Conservation (phyloP, 2,888 invertebrate species). For the Meliscaeva auricollis region DNA sequence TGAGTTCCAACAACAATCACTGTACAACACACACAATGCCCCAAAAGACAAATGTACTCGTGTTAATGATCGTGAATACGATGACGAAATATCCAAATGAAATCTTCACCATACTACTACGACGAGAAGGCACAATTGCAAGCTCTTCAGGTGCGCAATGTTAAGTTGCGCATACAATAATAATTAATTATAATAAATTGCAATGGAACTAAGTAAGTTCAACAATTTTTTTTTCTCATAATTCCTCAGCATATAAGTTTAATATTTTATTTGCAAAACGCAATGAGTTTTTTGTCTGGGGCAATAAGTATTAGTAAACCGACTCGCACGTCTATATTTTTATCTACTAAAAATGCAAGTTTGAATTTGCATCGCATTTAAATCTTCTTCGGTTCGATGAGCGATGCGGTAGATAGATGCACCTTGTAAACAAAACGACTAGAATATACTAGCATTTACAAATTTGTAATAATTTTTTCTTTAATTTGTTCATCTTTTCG, state of each 20-base stretch:
- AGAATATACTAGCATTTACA: slow-evolving; percentile 17
- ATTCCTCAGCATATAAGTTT: slow-evolving; percentile 14
- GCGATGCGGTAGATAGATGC: too few species aligned
- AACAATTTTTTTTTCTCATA: slow-evolving; percentile 36
- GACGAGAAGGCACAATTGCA: too few species aligned
- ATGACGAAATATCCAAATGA: slow-evolving; percentile 62
- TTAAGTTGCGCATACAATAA: slow-evolving; percentile 59
- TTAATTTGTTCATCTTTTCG: slow-evolving; percentile 45
- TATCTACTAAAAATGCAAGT: background rate
- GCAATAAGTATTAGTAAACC: background rate
- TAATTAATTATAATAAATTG: slow-evolving; percentile 63
- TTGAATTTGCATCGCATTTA: slow-evolving; percentile 19
- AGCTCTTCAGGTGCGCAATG: slow-evolving; percentile 60
- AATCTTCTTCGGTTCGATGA: slow-evolving; percentile 32
- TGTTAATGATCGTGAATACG: slow-evolving; percentile 51
- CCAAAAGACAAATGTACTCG: slow-evolving; percentile 23
- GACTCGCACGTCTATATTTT: background rate
- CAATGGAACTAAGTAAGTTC: slow-evolving; percentile 49
- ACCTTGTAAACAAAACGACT: slow-evolving; percentile 39
- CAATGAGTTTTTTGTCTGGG: slow-evolving; percentile 15
- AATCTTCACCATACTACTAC: slow-evolving; percentile 28
- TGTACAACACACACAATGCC: slow-evolving; percentile 14
- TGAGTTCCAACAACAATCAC: slow-evolving; percentile 7
- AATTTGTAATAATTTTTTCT: slow-evolving; percentile 41
- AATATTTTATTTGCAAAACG: slow-evolving; percentile 8